These are phyloP conservation scores for Crypturellus tataupa DNA, from an alignment of 2,797 vertebrate genomes.

Conservation along the genomic window DNA sequence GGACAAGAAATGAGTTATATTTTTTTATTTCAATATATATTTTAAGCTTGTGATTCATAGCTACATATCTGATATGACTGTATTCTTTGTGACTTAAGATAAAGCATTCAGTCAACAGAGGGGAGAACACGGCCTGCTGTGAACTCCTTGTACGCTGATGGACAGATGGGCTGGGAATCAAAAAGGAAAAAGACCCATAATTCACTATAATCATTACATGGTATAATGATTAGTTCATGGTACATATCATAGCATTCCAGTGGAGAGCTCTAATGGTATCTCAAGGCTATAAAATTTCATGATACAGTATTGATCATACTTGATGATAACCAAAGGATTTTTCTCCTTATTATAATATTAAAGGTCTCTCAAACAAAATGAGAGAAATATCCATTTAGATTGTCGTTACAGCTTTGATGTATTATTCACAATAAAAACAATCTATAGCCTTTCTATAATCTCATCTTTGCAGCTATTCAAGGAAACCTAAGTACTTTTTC, in stretches of 20 bases:
- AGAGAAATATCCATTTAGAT: background rate
- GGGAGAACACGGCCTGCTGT: rapidly evolving
- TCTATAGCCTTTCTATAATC: background rate
- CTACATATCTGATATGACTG: background rate
- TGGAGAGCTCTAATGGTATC: background rate
- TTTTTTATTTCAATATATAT: background rate
- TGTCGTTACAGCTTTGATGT: background rate
- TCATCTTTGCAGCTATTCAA: background rate
- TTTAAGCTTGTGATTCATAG: constrained; percentile 39
- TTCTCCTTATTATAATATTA: background rate
- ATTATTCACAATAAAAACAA: background rate
- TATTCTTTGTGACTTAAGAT: background rate
- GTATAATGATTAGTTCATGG: background rate
- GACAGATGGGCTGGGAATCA: background rate
- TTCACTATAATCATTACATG: background rate
- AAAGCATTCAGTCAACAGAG: background rate
- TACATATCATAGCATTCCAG: background rate
- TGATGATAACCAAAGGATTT: background rate
- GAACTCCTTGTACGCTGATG: background rate
- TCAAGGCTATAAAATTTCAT: background rate
- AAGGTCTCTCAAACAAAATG: background rate
- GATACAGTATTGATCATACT: background rate
- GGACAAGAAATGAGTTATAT: background rate
- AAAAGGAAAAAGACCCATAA: constrained; percentile 3
- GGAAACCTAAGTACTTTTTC: background rate